These are phyloP conservation scores for Scaptomyza montana DNA, from an alignment of 1,140 invertebrate genomes.

Conservation along the genomic window DNA sequence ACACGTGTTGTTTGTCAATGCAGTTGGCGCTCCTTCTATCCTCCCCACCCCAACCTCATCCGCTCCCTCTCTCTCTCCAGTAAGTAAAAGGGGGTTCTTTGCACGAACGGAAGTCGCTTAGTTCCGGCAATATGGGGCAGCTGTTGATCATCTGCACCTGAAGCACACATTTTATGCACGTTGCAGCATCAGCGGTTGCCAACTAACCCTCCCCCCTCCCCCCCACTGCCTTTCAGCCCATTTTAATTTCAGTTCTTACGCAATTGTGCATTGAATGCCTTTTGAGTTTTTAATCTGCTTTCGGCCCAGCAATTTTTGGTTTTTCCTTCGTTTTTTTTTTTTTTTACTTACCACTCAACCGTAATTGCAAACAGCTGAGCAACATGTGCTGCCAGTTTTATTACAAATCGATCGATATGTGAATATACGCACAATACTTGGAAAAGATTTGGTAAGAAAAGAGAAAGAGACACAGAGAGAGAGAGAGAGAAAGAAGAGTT, in stretches of 20 bases:
- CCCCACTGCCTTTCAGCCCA: background rate
- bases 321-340: background rate
- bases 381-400: slow-evolving; percentile 62
- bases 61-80: background rate
- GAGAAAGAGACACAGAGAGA: background rate
- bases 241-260: slow-evolving; percentile 45
- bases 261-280: slow-evolving; percentile 61
- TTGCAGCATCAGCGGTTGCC: background rate
- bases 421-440: slow-evolving; percentile 1
- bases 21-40: slow-evolving; percentile 32
- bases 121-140: slow-evolving; percentile 59
- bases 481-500: background rate
- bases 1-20: slow-evolving; percentile 80
- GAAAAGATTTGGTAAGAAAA: slow-evolving; percentile 1
- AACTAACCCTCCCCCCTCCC: no score
- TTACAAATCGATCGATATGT: slow-evolving; percentile 30
- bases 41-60: background rate
- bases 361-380: slow-evolving; percentile 79
- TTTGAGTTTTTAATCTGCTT: slow-evolving; percentile 62
- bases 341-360: slow-evolving; percentile 30
- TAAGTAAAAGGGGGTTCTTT: slow-evolving; percentile 27
- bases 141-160: slow-evolving; percentile 52
- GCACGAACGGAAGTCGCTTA: slow-evolving; percentile 67
- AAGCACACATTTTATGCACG: slow-evolving; percentile 30
- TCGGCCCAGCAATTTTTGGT: slow-evolving; percentile 27